These are phyloP conservation scores for Maniola jurtina DNA, from an alignment of 1,140 invertebrate species.

Conservation along the genomic window DNA sequence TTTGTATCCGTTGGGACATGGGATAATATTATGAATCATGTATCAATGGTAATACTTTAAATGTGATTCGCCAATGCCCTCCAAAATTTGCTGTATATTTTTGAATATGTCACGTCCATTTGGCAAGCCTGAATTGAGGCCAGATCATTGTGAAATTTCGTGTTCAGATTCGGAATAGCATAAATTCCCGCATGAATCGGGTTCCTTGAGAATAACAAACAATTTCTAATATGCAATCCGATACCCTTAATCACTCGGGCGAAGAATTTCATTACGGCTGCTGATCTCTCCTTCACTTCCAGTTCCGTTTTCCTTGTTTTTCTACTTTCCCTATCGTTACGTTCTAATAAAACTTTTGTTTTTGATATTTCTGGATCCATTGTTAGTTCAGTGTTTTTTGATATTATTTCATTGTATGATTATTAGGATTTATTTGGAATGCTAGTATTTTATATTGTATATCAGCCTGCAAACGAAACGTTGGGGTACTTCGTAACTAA, in stretches of 20 bases:
- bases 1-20: too few species aligned
- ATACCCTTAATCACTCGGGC: constrained; percentile 23
- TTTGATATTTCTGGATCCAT: neutral
- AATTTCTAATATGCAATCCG: constrained; percentile 23
- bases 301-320: constrained; percentile 28
- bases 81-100: constrained; percentile 8
- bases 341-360: neutral
- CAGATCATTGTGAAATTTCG: neutral
- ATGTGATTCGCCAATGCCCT: neutral
- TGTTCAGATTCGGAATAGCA: constrained; percentile 4
- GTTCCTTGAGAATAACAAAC: constrained; percentile 11
- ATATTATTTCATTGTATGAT: neutral
- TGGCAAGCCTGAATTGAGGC: neutral
- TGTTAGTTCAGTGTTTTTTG: neutral
- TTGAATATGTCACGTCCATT: constrained; percentile 6
- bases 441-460: too few species aligned
- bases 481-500: too few species aligned
- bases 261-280: constrained; percentile 26
- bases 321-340: constrained; percentile 16
- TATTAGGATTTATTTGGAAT: too few species aligned
- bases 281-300: constrained; percentile 26
- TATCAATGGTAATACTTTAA: neutral
- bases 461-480: too few species aligned
- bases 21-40: too few species aligned
- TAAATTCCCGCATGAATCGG: neutral